Evolutionary conservation across 2,797 vertebrate species (phyloP).

Genomic region (Dendrocincla tyrannina): DNA sequence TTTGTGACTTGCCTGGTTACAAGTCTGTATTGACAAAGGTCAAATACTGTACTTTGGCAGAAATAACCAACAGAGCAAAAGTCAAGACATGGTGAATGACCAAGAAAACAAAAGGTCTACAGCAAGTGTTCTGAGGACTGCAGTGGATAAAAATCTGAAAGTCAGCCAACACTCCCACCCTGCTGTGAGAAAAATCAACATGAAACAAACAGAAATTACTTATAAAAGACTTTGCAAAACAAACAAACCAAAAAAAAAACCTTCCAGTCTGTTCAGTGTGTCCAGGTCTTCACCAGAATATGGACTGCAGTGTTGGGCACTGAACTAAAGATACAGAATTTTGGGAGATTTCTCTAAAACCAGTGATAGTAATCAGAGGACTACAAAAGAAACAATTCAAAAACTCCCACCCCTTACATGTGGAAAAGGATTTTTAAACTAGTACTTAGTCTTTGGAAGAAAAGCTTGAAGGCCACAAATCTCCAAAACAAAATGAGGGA

Average conservation of each 20-base stretch:
- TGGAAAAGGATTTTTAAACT: neutral
- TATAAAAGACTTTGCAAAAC: neutral
- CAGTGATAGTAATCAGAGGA: neutral
- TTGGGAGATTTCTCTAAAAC: neutral
- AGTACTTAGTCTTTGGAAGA: neutral
- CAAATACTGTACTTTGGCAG: neutral
- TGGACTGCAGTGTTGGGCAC: neutral
- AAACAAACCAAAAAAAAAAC: neutral
- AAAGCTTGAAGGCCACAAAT: neutral
- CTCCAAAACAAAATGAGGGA: neutral
- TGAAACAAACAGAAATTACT: neutral
- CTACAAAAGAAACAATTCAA: neutral
- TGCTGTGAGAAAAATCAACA: neutral
- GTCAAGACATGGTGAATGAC: neutral
- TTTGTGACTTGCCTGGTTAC: neutral
- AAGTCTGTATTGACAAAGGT: neutral
- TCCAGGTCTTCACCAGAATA: neutral
- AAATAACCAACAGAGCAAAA: neutral
- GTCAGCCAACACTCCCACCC: neutral
- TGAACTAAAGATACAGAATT: neutral
- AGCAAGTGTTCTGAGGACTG: neutral
- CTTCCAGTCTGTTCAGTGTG: neutral
- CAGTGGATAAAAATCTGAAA: neutral
- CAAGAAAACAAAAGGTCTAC: neutral
- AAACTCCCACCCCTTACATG: fast-evolving